A percentile compares a stretch with the other conserved stretches of the same genome.
These are phyloP conservation scores for Liasis olivaceus DNA, from an alignment of 2,797 vertebrate genomes.

Conservation along the genomic window DNA sequence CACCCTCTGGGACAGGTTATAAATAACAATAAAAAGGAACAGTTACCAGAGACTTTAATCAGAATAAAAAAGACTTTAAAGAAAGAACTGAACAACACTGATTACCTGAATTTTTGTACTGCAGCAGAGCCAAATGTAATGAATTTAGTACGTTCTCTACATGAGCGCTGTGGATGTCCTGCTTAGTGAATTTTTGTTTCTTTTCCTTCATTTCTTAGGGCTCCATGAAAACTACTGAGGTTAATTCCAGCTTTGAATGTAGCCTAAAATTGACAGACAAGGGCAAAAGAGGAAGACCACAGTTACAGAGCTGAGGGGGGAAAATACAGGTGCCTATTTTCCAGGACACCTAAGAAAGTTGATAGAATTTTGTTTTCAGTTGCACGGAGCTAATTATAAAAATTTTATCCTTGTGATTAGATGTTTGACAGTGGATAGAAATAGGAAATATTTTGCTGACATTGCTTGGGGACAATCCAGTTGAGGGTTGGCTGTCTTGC, in stretches of 20 bases:
- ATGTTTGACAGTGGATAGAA: neutral
- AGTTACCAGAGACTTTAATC: constrained; percentile 59
- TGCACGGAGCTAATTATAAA: neutral
- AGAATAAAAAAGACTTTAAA: constrained; percentile 51
- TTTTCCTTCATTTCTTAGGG: constrained; percentile 26
- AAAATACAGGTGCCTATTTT: neutral
- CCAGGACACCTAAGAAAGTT: neutral
- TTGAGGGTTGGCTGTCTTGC: no score
- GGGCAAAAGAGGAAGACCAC: neutral
- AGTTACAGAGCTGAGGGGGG: no score
- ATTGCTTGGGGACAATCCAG: neutral
- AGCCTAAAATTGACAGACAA: neutral
- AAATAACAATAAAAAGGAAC: constrained; percentile 65
- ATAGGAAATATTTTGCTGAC: neutral
- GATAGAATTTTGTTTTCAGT: neutral
- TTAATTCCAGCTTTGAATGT: constrained; percentile 42
- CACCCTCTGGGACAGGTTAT: constrained; percentile 62
- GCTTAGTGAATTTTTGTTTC: constrained; percentile 22
- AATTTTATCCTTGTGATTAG: neutral
- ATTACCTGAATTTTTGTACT: constrained; percentile 45
- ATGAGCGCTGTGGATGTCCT: neutral
- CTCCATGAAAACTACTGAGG: constrained; percentile 49
- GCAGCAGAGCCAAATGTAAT: constrained; percentile 10
- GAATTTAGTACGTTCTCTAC: constrained; percentile 42
- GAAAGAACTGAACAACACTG: constrained; percentile 25